Conservation (phyloP, 2,888 invertebrate genomes). For the Pseudanteris insignis region DNA sequence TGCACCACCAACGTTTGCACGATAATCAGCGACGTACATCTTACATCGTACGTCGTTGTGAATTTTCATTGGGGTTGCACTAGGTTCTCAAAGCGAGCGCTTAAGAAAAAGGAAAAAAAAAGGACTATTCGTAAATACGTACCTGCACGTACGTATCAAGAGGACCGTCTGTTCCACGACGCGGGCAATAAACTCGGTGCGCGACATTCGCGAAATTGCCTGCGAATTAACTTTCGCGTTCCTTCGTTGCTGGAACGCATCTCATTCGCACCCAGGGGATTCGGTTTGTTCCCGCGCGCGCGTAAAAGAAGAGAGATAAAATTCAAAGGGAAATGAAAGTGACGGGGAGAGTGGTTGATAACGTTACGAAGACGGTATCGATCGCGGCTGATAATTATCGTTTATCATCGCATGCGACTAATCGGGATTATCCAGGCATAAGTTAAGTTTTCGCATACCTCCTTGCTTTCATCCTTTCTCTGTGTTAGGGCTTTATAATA, state of each 20-base stretch:
- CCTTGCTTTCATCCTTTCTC: slow-evolving; percentile 2
- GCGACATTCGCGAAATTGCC: slow-evolving; percentile 31
- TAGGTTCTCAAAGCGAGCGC: no score
- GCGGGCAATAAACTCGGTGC: slow-evolving; percentile 24
- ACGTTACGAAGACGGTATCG: slow-evolving; percentile 12
- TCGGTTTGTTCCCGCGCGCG: slow-evolving; percentile 14
- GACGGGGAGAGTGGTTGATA: slow-evolving; percentile 4
- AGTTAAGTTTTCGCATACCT: slow-evolving; percentile 6
- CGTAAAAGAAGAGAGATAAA: neutral
- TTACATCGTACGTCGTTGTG: no score
- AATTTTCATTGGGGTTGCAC: no score
- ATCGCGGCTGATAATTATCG: slow-evolving; percentile 29
- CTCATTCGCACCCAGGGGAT: slow-evolving; percentile 18
- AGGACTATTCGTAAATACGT: no score
- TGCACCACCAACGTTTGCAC: no score
- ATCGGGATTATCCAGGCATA: slow-evolving; percentile 30
- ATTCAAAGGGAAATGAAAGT: neutral
- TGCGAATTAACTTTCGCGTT: slow-evolving; percentile 34
- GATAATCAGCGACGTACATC: no score
- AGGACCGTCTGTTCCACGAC: slow-evolving; percentile 11
- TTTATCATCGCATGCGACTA: slow-evolving; percentile 30
- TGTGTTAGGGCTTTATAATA: slow-evolving; percentile 10
- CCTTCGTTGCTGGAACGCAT: slow-evolving; percentile 23
- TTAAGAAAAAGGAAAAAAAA: no score
- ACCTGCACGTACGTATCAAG: no score